A percentile compares a stretch with the other conserved stretches of the same genome.
Conservation (phyloP, 2,888 invertebrate genomes). For the Dolichomitus sp. region DNA sequence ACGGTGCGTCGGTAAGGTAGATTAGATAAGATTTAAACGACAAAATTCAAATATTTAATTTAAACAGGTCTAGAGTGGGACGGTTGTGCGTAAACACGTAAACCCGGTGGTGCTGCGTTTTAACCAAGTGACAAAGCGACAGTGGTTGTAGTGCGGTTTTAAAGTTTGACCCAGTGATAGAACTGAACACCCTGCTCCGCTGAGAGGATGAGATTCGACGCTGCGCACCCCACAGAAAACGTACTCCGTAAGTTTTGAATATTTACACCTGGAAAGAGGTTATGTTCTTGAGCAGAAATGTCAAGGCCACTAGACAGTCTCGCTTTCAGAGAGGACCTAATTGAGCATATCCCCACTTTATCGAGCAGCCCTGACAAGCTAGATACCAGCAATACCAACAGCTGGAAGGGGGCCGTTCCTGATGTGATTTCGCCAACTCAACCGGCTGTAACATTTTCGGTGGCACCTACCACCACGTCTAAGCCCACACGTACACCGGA, state of each 20-base stretch:
- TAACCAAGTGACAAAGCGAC: conserved; percentile 13
- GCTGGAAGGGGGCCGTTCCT: not conserved
- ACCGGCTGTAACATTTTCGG: not conserved
- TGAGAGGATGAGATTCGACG: not conserved
- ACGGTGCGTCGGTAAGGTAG: too few relatives aligned
- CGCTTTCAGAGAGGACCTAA: not conserved
- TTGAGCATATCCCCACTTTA: conserved; percentile 1
- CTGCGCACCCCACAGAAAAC: not conserved
- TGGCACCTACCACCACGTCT: not conserved
- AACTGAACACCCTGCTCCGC: conserved; percentile 1
- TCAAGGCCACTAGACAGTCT: not conserved
- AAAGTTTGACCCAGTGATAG: conserved; percentile 16
- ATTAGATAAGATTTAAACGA: too few relatives aligned
- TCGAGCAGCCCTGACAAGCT: not conserved
- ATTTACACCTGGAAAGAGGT: not conserved
- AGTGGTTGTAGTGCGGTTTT: not conserved
- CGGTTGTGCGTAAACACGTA: conserved; percentile 6
- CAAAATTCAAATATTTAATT: too few relatives aligned
- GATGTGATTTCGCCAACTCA: not conserved
- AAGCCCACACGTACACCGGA: not conserved
- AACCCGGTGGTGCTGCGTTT: not conserved
- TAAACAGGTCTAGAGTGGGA: too few relatives aligned
- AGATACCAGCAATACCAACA: not conserved
- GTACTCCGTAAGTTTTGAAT: not conserved
- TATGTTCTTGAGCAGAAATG: not conserved